Base-by-base conservation (phyloP, 2,797 vertebrate genomes). In the Amniataba percoides region DNA sequence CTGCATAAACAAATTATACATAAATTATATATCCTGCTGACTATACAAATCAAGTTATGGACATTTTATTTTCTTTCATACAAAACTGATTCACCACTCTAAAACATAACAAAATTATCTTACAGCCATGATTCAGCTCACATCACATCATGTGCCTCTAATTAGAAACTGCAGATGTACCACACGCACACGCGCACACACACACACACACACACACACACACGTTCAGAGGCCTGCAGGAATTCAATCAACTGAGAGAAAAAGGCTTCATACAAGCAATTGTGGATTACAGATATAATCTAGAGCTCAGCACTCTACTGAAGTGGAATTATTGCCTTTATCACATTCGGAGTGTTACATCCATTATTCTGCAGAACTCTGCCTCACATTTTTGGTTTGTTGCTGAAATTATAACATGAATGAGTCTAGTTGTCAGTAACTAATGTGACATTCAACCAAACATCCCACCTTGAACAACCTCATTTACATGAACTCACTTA, bases 221-320 rank as follows among this genome's bases (percentile, higher is more conserved):
- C 25, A 42, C 25, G 1, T 48, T 14, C n/a, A 5, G 12, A 58
- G 25, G 23, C 15, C 71, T 31, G 55, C 23, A 59, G 14, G 21
- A 55, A 80, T 43, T 64, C 46, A 69, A 39, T 69, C 59, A 63
- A 71, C 31, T 34, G 16, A 27, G 19, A 60, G 25, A 18, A 5
- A 62, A 59, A 59, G 31, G 39, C 49, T 68, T 70, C 27, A 63
- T 14, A 52, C 18, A 64, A 55, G 25, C 43, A 46, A 49, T 45
- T 34, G 53, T 23, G 48, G 9, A 51, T 52, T 46, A 58, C 25
- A 64, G 48, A 55, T 68, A 49, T 19, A 58, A 71, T 71, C 70
- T 53, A 55, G 46, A 25, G 55, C 18, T 57, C 8, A 27, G 31
- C 19, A 51, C 21, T 81, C 43, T 43, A 57, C 14, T n/a, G 10